These are phyloP conservation scores for Tragelaphus eurycerus DNA, from an alignment of 2,797 vertebrate genomes.

Conservation along the genomic window DNA sequence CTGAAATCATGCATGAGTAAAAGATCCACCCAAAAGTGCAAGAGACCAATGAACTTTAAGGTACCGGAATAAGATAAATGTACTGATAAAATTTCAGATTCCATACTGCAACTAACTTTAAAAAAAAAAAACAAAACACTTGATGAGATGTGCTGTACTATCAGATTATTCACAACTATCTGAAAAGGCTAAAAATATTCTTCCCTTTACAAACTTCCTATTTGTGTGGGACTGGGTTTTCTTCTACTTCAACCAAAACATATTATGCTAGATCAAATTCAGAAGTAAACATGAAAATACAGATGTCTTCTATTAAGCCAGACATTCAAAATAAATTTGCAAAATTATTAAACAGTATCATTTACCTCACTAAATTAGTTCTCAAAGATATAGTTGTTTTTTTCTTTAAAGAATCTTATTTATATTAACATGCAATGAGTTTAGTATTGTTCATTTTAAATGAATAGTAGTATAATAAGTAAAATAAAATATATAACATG, in stretches of 20 bases:
- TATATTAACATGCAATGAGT: background rate
- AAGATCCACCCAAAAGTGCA: background rate
- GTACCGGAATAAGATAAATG: background rate
- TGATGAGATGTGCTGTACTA: background rate
- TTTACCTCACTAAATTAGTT: background rate
- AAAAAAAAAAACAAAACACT: background rate
- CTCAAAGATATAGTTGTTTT: background rate
- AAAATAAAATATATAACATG: background rate
- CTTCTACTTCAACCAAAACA: background rate
- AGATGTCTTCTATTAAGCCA: background rate
- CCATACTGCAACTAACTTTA: background rate
- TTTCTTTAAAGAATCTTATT: constrained; percentile 34
- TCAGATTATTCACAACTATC: background rate
- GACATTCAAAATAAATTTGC: background rate
- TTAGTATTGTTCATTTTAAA: background rate
- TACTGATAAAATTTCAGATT: background rate
- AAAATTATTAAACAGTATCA: background rate
- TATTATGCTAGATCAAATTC: background rate
- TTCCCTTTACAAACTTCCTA: background rate
- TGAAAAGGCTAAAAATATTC: constrained; percentile 7
- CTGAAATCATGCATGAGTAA: background rate
- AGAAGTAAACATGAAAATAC: background rate
- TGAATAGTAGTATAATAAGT: background rate
- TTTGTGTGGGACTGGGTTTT: background rate
- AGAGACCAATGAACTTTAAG: background rate